These are phyloP conservation scores for Mamestra configurata DNA, from an alignment of 1,140 invertebrate genomes.

Conservation along the genomic window DNA sequence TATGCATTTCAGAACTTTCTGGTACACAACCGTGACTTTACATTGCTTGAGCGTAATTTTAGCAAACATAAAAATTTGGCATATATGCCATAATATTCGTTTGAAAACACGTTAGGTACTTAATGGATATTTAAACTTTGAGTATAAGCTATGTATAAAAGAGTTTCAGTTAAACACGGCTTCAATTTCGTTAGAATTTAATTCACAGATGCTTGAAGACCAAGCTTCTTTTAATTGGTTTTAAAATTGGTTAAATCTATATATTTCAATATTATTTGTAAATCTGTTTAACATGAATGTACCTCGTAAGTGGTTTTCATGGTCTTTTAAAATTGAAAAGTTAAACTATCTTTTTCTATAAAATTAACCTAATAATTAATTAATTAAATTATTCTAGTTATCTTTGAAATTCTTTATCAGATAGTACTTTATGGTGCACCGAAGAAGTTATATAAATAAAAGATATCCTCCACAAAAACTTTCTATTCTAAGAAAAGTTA, in stretches of 20 bases:
- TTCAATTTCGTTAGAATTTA: neutral
- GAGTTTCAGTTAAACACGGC: neutral
- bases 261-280: too few relatives aligned
- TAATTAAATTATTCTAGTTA: too few relatives aligned
- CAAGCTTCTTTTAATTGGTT: neutral
- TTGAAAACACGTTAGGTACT: neutral
- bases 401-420: neutral
- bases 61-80: neutral
- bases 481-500: neutral
- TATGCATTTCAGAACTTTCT: constrained; percentile 27
- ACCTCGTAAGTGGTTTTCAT: too few relatives aligned
- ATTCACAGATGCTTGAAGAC: neutral
- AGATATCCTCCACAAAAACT: neutral
- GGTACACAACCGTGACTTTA: neutral
- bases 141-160: neutral
- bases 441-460: neutral
- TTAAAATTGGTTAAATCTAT: neutral
- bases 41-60: neutral
- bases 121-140: neutral
- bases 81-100: neutral
- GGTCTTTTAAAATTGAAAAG: too few relatives aligned
- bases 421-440: neutral
- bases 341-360: too few relatives aligned
- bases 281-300: too few relatives aligned
- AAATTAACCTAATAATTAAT: too few relatives aligned